Conservation (phyloP, 1,140 invertebrate genomes). For the Hyles euphorbiae region DNA sequence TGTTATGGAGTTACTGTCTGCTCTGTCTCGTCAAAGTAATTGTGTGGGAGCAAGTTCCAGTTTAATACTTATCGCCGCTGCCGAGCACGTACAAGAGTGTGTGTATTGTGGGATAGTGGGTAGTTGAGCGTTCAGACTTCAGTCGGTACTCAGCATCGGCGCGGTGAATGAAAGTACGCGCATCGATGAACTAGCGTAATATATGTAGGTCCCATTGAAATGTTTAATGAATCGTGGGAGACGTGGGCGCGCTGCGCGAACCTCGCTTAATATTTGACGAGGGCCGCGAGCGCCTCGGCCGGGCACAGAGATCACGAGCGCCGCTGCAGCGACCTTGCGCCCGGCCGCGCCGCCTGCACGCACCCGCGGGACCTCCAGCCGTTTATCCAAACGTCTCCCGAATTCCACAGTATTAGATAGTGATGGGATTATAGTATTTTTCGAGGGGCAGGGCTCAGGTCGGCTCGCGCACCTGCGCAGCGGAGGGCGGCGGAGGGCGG, state of each 20-base stretch:
- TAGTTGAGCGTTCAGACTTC: no score
- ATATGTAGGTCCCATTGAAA: conserved; percentile 1
- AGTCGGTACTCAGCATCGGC: no score
- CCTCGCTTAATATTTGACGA: conserved; percentile 3
- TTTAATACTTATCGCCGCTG: no score
- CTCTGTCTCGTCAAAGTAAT: no score
- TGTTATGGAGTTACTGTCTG: no score
- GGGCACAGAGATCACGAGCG: conserved; percentile 10
- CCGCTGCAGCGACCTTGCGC: conserved; percentile 56
- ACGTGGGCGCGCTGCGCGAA: neutral
- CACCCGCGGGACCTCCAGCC: conserved; percentile 23
- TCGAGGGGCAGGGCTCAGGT: conserved; percentile 58
- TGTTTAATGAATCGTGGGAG: conserved; percentile 5
- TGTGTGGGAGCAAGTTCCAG: no score
- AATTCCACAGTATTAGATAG: conserved; percentile 13
- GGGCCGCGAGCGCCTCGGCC: conserved; percentile 20
- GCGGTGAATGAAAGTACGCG: conserved; percentile 1
- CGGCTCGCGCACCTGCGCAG: conserved; percentile 60
- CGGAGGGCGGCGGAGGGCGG: conserved; percentile 24
- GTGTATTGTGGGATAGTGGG: no score
- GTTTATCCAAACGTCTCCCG: no score
- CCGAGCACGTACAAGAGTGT: no score
- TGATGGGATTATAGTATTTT: conserved; percentile 38
- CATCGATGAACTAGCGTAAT: neutral
- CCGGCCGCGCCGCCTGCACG: conserved; percentile 18